Percentiles rank a stretch among this genome's conserved stretches.
phyloP scores from a whole-genome alignment of 1,140 invertebrate species.

The Drosophila littoralis region DNA sequence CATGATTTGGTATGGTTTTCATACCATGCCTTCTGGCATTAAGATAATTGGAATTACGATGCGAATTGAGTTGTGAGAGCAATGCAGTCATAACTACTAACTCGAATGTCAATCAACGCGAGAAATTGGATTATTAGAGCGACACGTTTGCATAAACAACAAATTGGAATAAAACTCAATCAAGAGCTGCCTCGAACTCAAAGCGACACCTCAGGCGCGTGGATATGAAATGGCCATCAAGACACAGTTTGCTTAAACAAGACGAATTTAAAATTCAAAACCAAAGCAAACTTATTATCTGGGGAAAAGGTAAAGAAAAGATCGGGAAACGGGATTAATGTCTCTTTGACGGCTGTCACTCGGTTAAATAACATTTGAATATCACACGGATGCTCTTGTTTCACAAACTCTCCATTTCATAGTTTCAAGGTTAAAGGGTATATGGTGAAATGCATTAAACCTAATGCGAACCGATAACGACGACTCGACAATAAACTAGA shows the following conservation, averaged over 20 bases:
- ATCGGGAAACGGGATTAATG: too few species aligned
- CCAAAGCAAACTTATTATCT: not conserved
- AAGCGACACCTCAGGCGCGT: constrained; percentile 22
- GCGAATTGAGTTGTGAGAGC: not conserved
- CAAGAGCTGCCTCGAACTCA: constrained; percentile 2
- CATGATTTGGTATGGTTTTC: too few species aligned
- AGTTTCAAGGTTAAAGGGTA: constrained; percentile 16
- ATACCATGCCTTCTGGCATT: too few species aligned
- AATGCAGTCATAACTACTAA: not conserved
- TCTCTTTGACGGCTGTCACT: too few species aligned
- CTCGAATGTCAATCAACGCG: constrained; percentile 58
- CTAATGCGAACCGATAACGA: constrained; percentile 30
- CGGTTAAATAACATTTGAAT: too few species aligned
- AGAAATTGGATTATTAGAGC: constrained; percentile 59
- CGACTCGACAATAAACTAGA: constrained; percentile 9
- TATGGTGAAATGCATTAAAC: constrained; percentile 16
- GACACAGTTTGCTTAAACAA: not conserved
- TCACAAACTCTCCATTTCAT: too few species aligned
- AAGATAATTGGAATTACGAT: constrained; percentile 2
- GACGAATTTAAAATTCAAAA: not conserved
- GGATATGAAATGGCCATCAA: constrained; percentile 3
- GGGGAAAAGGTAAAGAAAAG: not conserved
- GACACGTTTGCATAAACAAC: constrained; percentile 35
- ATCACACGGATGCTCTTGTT: too few species aligned
- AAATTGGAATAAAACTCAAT: constrained; percentile 39